phyloP scores from a whole-genome alignment of 2,888 invertebrate species.

The Biston stratarius region DNA sequence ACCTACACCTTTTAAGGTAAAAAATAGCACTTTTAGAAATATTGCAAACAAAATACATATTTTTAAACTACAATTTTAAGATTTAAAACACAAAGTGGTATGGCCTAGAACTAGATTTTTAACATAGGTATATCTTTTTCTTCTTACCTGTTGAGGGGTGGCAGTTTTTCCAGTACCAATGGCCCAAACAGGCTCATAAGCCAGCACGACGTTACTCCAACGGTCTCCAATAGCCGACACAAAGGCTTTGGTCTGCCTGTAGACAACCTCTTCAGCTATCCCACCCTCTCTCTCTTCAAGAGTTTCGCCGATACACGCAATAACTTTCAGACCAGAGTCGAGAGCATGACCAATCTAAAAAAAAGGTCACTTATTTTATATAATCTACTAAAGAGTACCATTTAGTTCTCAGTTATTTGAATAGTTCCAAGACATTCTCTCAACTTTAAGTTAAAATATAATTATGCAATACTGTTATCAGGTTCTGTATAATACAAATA shows the following conservation, averaged over 20 bases:
- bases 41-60: no score
- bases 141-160: slow-evolving; percentile 93
- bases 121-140: no score
- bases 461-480: not conserved
- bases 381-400: no score
- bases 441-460: not conserved
- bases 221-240: slow-evolving; percentile 89
- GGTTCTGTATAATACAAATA: no score
- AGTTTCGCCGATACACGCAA: slow-evolving; percentile 99
- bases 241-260: slow-evolving; percentile 95
- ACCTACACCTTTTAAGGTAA: no score
- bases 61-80: no score
- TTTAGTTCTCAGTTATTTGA: no score
- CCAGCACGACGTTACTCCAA: slow-evolving; percentile 96
- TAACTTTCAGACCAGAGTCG: slow-evolving; percentile 92
- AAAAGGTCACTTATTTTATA: slow-evolving; percentile 29
- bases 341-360: slow-evolving; percentile 90
- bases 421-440: no score
- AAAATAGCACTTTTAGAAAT: no score
- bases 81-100: no score
- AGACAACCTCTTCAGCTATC: slow-evolving; percentile 98
- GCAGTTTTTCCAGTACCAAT: slow-evolving; percentile 99
- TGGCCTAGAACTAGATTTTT: no score
- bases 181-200: slow-evolving; percentile 99
- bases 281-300: slow-evolving; percentile 97